Evolutionary conservation across 2,888 invertebrate species (phyloP).

Genomic region (Cephus rjabovi): DNA sequence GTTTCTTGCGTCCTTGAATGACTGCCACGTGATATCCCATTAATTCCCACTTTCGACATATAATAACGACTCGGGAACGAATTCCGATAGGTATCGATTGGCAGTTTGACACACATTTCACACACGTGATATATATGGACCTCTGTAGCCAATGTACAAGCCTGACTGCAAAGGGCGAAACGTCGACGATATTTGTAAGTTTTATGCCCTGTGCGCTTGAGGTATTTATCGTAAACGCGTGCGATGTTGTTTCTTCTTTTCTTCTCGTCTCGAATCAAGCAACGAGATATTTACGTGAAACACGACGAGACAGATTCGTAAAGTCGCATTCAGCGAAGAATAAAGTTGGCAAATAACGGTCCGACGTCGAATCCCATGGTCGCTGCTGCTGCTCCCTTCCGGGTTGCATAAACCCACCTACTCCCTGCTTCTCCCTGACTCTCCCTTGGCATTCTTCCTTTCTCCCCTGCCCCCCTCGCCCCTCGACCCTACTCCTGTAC

Average conservation of each 20-base stretch:
- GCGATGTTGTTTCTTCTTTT: neutral
- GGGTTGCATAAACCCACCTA: conserved; percentile 32
- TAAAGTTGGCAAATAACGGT: neutral
- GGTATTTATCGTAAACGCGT: too few species aligned
- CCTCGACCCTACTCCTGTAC: neutral
- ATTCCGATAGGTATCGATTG: neutral
- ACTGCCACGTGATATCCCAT: conserved; percentile 1
- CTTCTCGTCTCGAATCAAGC: neutral
- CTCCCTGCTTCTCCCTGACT: neutral
- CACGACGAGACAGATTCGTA: neutral
- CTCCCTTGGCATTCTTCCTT: conserved; percentile 11
- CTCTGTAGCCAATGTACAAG: too few species aligned
- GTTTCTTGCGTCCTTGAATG: neutral
- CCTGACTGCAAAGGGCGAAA: too few species aligned
- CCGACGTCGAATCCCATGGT: conserved; percentile 3
- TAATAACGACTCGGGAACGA: neutral
- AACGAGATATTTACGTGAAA: too few species aligned
- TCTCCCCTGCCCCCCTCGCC: conserved; percentile 10
- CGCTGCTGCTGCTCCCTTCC: conserved; percentile 24
- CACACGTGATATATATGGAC: too few species aligned
- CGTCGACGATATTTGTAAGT: too few species aligned
- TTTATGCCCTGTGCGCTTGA: too few species aligned
- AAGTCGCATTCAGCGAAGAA: neutral
- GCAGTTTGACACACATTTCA: neutral
- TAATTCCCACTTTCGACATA: neutral